A percentile compares a stretch with the other conserved stretches of the same genome.
phyloP scores from a whole-genome alignment of 2,888 invertebrate species.

The Imbricaverruca yamaguchii region DNA sequence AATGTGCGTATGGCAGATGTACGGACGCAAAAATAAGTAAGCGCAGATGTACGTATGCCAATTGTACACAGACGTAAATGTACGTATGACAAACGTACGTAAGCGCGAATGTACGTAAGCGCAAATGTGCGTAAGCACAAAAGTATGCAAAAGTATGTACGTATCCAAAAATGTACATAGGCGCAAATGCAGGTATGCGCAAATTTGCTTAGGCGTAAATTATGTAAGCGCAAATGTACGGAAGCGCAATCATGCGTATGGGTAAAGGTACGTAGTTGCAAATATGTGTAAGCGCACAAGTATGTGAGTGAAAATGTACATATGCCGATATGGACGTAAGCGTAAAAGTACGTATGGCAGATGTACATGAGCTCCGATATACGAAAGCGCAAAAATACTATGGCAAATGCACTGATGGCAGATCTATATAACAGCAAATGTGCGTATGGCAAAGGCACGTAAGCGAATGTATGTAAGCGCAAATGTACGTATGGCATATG shows the following conservation, averaged over 20 bases:
- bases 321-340: neutral
- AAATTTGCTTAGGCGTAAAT: neutral
- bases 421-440: too few species aligned
- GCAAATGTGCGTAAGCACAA: conserved; percentile 21
- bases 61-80: conserved; percentile 7
- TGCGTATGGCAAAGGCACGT: too few species aligned
- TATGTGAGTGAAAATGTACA: neutral
- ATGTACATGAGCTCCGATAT: too few species aligned
- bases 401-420: too few species aligned
- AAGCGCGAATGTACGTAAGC: too few species aligned
- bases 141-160: conserved; percentile 22
- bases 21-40: neutral
- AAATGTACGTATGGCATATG: too few species aligned
- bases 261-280: neutral
- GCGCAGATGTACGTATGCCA: neutral
- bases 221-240: conserved; percentile 2
- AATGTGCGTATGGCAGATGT: too few species aligned
- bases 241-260: neutral
- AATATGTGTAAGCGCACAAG: neutral
- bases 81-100: too few species aligned
- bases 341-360: too few species aligned
- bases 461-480: too few species aligned
- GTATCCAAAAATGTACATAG: neutral
- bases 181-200: neutral
- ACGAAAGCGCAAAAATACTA: too few species aligned